Evolutionary conservation across 1,140 invertebrate genomes (phyloP).

Genomic region (Anagrus nilaparvatae): DNA sequence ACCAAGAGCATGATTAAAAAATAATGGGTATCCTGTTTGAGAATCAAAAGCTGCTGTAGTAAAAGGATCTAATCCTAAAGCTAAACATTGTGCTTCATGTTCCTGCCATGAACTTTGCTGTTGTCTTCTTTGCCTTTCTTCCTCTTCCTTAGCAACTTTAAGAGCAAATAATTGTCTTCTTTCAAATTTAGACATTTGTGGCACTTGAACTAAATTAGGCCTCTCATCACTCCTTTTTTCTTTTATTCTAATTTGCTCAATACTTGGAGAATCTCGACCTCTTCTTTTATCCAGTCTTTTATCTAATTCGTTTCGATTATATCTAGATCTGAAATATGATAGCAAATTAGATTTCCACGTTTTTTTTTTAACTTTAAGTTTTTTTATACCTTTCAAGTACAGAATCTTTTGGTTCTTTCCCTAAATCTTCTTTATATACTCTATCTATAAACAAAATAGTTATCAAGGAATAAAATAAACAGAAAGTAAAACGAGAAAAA

Average conservation of each 20-base stretch:
- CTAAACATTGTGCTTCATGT: conserved; percentile 51
- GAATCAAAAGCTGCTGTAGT: conserved; percentile 46
- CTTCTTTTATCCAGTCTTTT: conserved; percentile 34
- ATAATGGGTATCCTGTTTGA: conserved; percentile 45
- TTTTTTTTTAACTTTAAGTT: conserved; percentile 1
- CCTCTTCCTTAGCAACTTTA: conserved; percentile 61
- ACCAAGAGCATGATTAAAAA: conserved; percentile 49
- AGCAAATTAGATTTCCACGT: conserved; percentile 14
- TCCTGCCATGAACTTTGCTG: conserved; percentile 53
- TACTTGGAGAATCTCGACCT: conserved; percentile 38
- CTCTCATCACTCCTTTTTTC: conserved; percentile 36
- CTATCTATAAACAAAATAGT: conserved; percentile 30
- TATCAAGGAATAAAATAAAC: conserved; percentile 1
- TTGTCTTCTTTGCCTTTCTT: conserved; percentile 49
- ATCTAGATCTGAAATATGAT: conserved; percentile 27
- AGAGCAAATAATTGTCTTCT: conserved; percentile 66
- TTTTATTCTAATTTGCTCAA: conserved; percentile 28
- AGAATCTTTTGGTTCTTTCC: conserved; percentile 36
- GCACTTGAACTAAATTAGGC: conserved; percentile 32
- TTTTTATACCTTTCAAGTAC: conserved; percentile 35
- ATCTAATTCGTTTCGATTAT: conserved; percentile 27
- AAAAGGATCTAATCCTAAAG: conserved; percentile 49
- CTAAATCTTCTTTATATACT: conserved; percentile 42
- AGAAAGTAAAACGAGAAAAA: background rate
- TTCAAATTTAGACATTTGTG: conserved; percentile 57